Conservation (phyloP, 1,140 invertebrate species). For the Plodia interpunctella region DNA sequence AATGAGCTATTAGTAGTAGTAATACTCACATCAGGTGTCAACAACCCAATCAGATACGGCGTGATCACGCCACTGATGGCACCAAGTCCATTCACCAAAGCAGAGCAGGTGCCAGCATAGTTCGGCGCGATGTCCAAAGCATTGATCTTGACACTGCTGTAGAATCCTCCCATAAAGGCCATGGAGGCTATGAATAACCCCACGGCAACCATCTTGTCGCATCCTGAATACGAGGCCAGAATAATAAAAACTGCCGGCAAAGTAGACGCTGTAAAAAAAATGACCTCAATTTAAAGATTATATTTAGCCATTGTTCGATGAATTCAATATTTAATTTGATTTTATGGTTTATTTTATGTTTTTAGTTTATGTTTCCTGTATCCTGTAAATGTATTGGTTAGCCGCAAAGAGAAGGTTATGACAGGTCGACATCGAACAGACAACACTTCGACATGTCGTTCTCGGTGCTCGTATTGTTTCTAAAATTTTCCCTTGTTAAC, state of each 20-base stretch:
- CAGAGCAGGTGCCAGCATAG: slow-evolving; percentile 90
- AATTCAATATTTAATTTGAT: background rate
- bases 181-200: slow-evolving; percentile 83
- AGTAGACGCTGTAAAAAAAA: slow-evolving; percentile 79
- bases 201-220: slow-evolving; percentile 80
- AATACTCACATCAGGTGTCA: slow-evolving; percentile 83
- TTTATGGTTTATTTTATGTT: no score
- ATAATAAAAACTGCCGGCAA: slow-evolving; percentile 87
- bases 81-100: slow-evolving; percentile 89
- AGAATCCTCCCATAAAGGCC: slow-evolving; percentile 86
- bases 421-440: no score
- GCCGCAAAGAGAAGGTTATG: no score
- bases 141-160: slow-evolving; percentile 87
- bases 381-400: no score
- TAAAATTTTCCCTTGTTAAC: no score
- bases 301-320: background rate
- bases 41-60: slow-evolving; percentile 85
- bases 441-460: no score
- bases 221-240: slow-evolving; percentile 88
- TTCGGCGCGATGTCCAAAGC: slow-evolving; percentile 90
- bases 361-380: no score
- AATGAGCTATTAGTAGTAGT: no score
- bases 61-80: slow-evolving; percentile 87
- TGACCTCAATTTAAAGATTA: slow-evolving; percentile 22
- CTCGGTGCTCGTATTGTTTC: no score